Base-by-base conservation (phyloP, 2,113 vertebrate genomes). In the Elachura formosa region DNA sequence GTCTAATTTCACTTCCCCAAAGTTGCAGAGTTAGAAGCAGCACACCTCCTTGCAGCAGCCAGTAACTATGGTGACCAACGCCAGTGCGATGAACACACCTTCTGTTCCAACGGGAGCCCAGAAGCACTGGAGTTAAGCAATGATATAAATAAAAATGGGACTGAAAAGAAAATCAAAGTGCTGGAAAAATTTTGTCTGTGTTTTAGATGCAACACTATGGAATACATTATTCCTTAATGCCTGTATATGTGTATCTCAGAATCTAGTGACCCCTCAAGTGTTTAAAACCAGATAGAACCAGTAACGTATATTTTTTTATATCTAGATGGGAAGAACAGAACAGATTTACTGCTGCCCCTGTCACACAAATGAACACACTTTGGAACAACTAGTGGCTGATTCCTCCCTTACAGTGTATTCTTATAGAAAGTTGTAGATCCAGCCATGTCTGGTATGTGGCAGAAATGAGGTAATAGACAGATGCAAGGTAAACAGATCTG, bases 1-100 rank as follows among this genome's bases (percentile, higher is more conserved):
- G 66, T 54, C 68, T 93, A 78, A 92, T 95, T 93, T 93, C 79
- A 54, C 75, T 89, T 92, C 59, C 67, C 62, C 36, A 20, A 93
- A 96, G 91, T 79, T 87, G 75, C 58, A 69, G 77, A 25, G 68
- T 36, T 9, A 46, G 79, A 38, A 62, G 80, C 67, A 81, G 67
- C 38, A 29, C 24, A 45, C 33, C 55, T 43, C 41, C 22, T 25
- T 41, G 36, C 23, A 74, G 28, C 71, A 67, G 38, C n/a, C 12
- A 6, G 95, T 96, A 89, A 73, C 96, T 92, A 91, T 96, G 82
- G 93, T 87, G 90, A 95, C 93, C 48, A 68, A 34, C 1, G 1
- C 51, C 77, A 34, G 29, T 1, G 12, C 0, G 4, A 64, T 18
- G 52, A 80, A 14, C 80, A 26, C 93, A 79, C 66, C 40, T 85